Evolutionary conservation across 2,888 invertebrate genomes (phyloP).

Genomic region (Neelides folsomi): DNA sequence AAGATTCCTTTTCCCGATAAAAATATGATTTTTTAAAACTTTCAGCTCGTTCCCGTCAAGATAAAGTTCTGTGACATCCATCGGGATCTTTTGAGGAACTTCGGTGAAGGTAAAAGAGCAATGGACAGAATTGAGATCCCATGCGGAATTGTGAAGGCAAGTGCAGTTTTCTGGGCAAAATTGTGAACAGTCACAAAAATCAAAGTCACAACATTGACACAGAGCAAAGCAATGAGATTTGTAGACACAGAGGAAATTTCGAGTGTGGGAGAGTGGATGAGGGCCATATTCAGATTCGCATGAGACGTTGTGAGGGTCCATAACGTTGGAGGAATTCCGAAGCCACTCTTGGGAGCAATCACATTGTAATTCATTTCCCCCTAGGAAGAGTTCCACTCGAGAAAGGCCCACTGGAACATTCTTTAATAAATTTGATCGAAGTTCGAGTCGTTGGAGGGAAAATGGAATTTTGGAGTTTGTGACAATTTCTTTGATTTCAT

Average conservation of each 20-base stretch:
- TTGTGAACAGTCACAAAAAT: conserved; percentile 95
- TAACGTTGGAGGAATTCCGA: conserved; percentile 71
- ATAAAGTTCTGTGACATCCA: conserved; percentile 76
- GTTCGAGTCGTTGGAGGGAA: conserved; percentile 70
- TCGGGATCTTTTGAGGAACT: conserved; percentile 69
- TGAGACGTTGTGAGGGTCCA: conserved; percentile 76
- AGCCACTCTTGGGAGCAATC: conserved; percentile 94
- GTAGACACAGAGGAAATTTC: conserved; percentile 83
- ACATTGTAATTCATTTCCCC: conserved; percentile 85
- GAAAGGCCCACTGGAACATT: conserved; percentile 78
- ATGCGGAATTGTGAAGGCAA: conserved; percentile 86
- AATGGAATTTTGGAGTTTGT: conserved; percentile 78
- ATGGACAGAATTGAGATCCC: conserved; percentile 85
- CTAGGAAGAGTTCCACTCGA: conserved; percentile 69
- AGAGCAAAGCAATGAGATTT: conserved; percentile 85
- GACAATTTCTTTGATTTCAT: conserved; percentile 64
- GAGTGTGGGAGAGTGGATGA: conserved; percentile 59
- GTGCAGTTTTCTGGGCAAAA: conserved; percentile 86
- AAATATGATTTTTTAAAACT: conserved; percentile 65
- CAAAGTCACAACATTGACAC: conserved; percentile 92
- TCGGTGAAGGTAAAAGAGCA: conserved; percentile 51
- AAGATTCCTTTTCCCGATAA: conserved; percentile 67
- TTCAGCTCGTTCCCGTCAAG: conserved; percentile 69
- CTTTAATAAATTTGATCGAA: conserved; percentile 80
- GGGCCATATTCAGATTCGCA: conserved; percentile 68